Base-by-base conservation (phyloP, 2,113 vertebrate genomes). In the Muntiacus muntjak region DNA sequence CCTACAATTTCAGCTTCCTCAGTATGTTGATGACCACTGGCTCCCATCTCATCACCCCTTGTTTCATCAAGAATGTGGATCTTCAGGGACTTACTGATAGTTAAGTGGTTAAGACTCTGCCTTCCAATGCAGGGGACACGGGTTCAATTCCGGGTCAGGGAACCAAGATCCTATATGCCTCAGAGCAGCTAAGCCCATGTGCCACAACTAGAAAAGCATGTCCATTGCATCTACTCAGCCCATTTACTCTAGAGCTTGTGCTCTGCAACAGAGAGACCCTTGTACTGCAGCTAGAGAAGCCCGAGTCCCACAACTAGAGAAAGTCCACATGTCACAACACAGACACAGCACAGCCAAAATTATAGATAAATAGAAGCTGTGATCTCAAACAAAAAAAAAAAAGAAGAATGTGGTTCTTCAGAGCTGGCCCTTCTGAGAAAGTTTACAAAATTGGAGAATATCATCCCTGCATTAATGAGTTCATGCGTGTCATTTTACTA, bases 191-290 rank as follows among this genome's bases (percentile, higher is more conserved):
- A 43, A 43, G 71, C 13, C 5, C 71, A 43, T 1, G 36, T 14
- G 23, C 36, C 71, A 7, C 36, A 43, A 14, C 23, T 43, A 26
- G 36, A 76, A 23, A 76, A 43, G 71, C 23, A 14, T 0, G 23
- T 76, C 3, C 3, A 14, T 43, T 33, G 12, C 71, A 26, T 0
- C 21, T 40, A 1, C 11, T 25, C 10, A 1, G 36, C 36, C 21
- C 36, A 6, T 7, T 23, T 11, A 13, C 67, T 74, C 36, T 1
- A 76, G 71, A 14, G 36, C 11, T 2, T 2, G 36, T 1, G 36
- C 23, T 26, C 6, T 14, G 71, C 36, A 26, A 25, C 71, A 76
- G 71, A 14, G 11, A 76, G 36, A 12, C 71, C 71, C 71, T 25
- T 3, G 23, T 5, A 7, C 36, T 7, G 71, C 36, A 76, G 23